These are phyloP conservation scores for Limnothrissa miodon DNA, from an alignment of 2,113 vertebrate species.

Conservation along the genomic window DNA sequence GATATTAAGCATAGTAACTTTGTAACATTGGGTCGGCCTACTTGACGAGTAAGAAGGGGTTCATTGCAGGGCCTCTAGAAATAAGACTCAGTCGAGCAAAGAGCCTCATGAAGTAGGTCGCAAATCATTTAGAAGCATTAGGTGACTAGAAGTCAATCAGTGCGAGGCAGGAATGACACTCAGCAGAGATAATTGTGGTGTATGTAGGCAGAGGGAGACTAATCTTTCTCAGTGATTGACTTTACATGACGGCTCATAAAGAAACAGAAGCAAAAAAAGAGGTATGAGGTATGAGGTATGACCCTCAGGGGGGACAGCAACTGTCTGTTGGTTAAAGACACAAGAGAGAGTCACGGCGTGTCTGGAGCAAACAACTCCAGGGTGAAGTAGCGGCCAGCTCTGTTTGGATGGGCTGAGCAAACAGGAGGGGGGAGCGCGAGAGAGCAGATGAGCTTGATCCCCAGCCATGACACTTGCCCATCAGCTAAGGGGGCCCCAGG, in stretches of 20 bases:
- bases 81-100: too few species aligned
- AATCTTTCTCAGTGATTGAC: background rate
- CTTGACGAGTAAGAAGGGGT: too few species aligned
- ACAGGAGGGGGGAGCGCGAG: background rate
- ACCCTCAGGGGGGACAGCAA: background rate
- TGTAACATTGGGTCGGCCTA: too few species aligned
- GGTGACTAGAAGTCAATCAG: too few species aligned
- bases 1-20: too few species aligned
- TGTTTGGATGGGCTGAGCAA: constrained; percentile 1
- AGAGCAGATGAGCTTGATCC: constrained; percentile 17
- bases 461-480: background rate
- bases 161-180: too few species aligned
- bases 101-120: too few species aligned
- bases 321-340: background rate
- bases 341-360: background rate
- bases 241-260: background rate
- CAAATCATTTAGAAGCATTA: too few species aligned
- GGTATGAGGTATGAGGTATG: too few species aligned
- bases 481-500: background rate
- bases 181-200: too few species aligned
- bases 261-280: background rate
- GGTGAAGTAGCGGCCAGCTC: constrained; percentile 5
- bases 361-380: background rate
- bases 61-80: too few species aligned
- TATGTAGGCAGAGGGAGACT: too few species aligned